Evolutionary conservation across 1,140 invertebrate species (phyloP), one percentile per base, ranked within the genome.

Genomic region (Archivesica marissinica): DNA sequence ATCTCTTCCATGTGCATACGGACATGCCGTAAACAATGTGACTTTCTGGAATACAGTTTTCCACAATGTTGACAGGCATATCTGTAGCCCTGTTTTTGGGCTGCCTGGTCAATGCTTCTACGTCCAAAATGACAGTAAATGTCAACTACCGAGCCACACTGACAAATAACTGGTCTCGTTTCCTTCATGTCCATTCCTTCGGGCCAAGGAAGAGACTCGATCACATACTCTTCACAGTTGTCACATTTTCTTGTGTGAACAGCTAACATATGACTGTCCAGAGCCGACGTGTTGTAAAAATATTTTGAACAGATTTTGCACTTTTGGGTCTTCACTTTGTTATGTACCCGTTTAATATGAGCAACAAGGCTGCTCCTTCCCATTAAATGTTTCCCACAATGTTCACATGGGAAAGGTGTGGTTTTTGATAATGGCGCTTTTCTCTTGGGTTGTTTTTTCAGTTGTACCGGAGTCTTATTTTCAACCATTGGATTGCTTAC

Each of bases 171-270:
- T 59, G 15, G 1, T 41, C 80, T 54, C 50, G 20, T 28, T 6
- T 17, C 75, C 30, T 30, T 52, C 35, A 33, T 83, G 23, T 75
- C 30, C 20, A 28, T 64, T 38, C 80, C 80, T 41, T 56, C 68
- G 1, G 44, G 11, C 80, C 80, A 83, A 7, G 80, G 80, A 6
- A 61, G 52, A n/a, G 35, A 41, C 54, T 83, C 80, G 28, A 74
- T 59, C 72, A 83, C 80, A 83, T 83, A 83, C n/a, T 61, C 52
- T 25, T 59, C 25, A 75, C 80, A 83, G 7, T 35, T n/a, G 1
- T 39, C 30, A 64, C 80, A 83, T 83, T 47, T 39, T 33, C 70
- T 35, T 47, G 80, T 83, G 47, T 83, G 80, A 25, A 83, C 80
- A 44, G 28, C 35, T 23, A 83, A 23, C n/a, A 39, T 83, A 39